Conservation (phyloP, 2,888 invertebrate species). For the Gymnocheta viridis region DNA sequence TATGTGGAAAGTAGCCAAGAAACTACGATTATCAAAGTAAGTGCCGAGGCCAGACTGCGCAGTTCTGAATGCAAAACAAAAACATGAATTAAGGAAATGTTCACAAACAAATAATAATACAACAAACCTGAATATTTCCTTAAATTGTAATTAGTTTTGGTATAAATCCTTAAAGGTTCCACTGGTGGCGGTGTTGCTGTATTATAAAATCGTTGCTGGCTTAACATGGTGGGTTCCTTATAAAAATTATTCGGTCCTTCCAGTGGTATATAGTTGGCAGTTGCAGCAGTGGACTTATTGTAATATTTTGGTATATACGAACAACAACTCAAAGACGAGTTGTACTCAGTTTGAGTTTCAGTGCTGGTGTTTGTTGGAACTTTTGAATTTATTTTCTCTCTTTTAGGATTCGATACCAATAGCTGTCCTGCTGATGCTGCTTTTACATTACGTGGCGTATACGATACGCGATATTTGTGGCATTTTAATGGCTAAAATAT, state of each 20-base stretch:
- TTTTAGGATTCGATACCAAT: not conserved
- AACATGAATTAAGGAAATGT: not conserved
- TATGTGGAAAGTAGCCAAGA: slow-evolving; percentile 68
- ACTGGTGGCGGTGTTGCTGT: not conserved
- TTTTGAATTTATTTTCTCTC: not conserved
- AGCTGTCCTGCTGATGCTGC: not conserved
- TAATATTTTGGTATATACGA: not conserved
- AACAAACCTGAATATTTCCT: slow-evolving; percentile 64
- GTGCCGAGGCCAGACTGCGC: slow-evolving; percentile 59
- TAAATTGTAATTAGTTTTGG: slow-evolving; percentile 10
- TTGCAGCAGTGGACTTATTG: not conserved
- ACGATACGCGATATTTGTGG: slow-evolving; percentile 60
- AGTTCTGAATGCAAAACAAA: slow-evolving; percentile 41
- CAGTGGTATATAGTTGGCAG: slow-evolving; percentile 8
- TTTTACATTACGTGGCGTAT: slow-evolving; percentile 62
- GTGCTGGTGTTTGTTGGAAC: not conserved
- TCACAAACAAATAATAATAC: not conserved
- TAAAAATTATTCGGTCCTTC: not conserved
- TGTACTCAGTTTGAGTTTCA: slow-evolving; percentile 48
- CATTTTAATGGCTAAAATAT: slow-evolving; percentile 42
- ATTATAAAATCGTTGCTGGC: not conserved
- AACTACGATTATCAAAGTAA: slow-evolving; percentile 66
- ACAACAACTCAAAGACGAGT: not conserved
- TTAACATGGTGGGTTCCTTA: not conserved
- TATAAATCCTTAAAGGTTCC: slow-evolving; percentile 32